Base-by-base conservation (phyloP, 2,113 vertebrate species). In the Dicrurus megarhynchus region DNA sequence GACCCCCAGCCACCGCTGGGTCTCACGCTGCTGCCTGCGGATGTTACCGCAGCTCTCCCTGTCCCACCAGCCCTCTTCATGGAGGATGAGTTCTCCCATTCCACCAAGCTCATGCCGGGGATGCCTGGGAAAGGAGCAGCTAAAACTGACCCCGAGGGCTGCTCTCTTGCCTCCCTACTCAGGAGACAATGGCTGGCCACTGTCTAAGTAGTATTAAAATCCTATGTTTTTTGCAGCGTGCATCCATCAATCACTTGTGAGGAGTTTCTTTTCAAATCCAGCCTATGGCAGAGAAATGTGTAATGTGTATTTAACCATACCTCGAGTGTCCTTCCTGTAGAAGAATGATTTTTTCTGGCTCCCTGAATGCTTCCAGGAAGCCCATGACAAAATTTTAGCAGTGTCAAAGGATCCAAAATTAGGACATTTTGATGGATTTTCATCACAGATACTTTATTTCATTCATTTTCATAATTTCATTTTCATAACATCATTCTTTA, bases 91-190 rank as follows among this genome's bases (percentile, higher is more conserved):
- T 75, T 81, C 42, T 84, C 78, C 76, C 46, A 13, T 89, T 81
- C 67, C 52, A 9, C 0, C 0, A 1, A 64, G 78, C 55, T 65
- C 22, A 65, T 74, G 69, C 21, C 1, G 1, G 42, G 39, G 27
- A 0, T 4, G 10, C 47, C 63, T 79, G 67, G 56, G 79, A 96
- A 96, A 88, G 35, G 33, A 60, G 7, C 2, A 5, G 21, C 52
- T 64, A 60, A 30, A 18, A 79, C 77, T 77, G 95, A 87, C 88
- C n/a, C 26, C 4, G 6, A 8, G 82, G 26, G 33, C 47, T 84
- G 37, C 77, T 87, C 77, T 68, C 76, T 93, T 11, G 7, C 44
- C 77, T 90, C 50, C 46, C 46, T 91, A 37, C 41, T 61, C 15
- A 11, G 41, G 28, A 71, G 61, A 92, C 46, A 42, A 92, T 93